Evolutionary conservation across 2,113 vertebrate genomes (phyloP).

Genomic region (Oncorhynchus tshawytscha): DNA sequence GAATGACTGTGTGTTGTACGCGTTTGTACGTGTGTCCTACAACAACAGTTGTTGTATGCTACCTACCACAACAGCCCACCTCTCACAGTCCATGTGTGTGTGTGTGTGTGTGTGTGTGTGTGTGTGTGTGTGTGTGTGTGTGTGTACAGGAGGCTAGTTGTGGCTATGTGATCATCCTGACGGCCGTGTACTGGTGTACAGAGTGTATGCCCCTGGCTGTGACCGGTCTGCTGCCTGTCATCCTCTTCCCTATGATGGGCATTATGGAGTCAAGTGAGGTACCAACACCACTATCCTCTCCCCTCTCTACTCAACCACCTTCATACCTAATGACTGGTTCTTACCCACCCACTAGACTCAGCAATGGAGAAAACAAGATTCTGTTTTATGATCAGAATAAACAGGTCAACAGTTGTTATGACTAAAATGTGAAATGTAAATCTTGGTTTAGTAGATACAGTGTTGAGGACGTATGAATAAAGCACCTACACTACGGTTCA

Average conservation of each 20-base stretch:
- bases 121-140: background rate
- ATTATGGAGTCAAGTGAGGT: constrained; percentile 86
- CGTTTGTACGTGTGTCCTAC: no score
- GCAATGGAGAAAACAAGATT: no score
- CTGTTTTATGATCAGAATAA: no score
- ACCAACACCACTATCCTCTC: constrained; percentile 28
- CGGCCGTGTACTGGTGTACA: constrained; percentile 91
- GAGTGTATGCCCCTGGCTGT: constrained; percentile 88
- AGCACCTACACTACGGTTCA: no score
- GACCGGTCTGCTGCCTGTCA: constrained; percentile 83
- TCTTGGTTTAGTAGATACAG: no score
- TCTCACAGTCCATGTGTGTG: background rate
- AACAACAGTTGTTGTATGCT: no score
- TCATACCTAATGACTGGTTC: background rate
- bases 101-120: background rate
- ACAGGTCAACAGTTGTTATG: no score
- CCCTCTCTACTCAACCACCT: background rate
- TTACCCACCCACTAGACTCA: no score
- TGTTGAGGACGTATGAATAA: no score
- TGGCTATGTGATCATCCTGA: constrained; percentile 84
- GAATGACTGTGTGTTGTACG: no score
- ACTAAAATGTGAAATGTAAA: no score
- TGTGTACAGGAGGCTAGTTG: constrained; percentile 79
- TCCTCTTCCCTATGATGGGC: constrained; percentile 90
- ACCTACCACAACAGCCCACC: no score